phyloP scores from a whole-genome alignment of 2,888 invertebrate genomes.

The Amphipoea oculea region DNA sequence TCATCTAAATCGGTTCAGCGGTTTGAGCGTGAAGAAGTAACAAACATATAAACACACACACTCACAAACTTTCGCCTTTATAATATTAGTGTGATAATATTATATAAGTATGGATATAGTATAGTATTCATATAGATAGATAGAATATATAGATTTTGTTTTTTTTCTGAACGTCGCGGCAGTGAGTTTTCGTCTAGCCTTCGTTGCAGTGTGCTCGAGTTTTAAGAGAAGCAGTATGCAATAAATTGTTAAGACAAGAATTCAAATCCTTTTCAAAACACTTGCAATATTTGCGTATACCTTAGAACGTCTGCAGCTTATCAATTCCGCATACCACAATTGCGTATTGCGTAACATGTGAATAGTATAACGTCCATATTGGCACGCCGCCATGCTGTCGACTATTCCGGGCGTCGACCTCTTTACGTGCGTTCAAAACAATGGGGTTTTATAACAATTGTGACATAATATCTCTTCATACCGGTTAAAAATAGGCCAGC shows the following conservation, averaged over 20 bases:
- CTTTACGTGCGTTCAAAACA: constrained; percentile 78
- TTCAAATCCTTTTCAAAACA: background rate
- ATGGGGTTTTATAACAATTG: constrained; percentile 76
- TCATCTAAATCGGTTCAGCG: too few relatives aligned
- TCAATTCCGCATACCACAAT: constrained; percentile 66
- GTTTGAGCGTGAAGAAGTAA: too few relatives aligned
- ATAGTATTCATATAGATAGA: too few relatives aligned
- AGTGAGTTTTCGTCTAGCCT: background rate
- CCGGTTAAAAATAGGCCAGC: constrained; percentile 37
- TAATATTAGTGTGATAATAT: too few relatives aligned
- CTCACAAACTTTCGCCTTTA: too few relatives aligned
- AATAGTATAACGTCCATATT: constrained; percentile 79
- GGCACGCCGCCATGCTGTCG: constrained; percentile 78
- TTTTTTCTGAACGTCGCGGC: background rate
- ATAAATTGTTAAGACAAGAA: background rate
- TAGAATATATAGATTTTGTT: background rate
- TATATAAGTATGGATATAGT: too few relatives aligned
- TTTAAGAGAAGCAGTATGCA: background rate
- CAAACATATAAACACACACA: too few relatives aligned
- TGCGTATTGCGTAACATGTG: constrained; percentile 75
- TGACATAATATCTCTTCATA: constrained; percentile 57
- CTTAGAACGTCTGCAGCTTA: constrained; percentile 46
- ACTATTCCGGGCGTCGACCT: constrained; percentile 83
- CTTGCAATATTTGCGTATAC: constrained; percentile 7
- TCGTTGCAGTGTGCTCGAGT: background rate